Evolutionary conservation across 2,888 invertebrate species (phyloP).

Genomic region (Caenorhabditis sp.): DNA sequence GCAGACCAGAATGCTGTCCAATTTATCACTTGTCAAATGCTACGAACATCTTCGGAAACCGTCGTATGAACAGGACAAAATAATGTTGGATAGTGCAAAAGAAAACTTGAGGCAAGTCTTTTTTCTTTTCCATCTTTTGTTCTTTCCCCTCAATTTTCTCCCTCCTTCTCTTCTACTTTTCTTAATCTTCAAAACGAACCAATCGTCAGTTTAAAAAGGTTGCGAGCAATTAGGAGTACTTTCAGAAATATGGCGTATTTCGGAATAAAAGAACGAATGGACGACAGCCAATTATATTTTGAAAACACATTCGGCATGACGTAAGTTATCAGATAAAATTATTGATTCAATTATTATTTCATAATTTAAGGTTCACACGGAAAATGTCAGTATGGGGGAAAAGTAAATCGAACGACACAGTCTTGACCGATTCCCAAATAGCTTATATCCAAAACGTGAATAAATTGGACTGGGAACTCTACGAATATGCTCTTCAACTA

Average conservation of each 20-base stretch:
- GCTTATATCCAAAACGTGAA: conserved; percentile 87
- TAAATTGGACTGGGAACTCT: conserved; percentile 93
- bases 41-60: conserved; percentile 85
- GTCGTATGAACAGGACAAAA: conserved; percentile 80
- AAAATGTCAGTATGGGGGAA: conserved; percentile 79
- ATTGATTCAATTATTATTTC: background rate
- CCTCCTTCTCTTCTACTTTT: background rate
- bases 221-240: conserved; percentile 3
- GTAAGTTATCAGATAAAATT: conserved; percentile 67
- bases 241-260: conserved; percentile 92
- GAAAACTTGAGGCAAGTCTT: conserved; percentile 78
- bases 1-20: conserved; percentile 98
- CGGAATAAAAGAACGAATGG: conserved; percentile 96
- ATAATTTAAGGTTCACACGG: conserved; percentile 86
- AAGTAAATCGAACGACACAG: conserved; percentile 91
- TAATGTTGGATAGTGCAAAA: conserved; percentile 96
- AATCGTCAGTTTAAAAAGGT: background rate
- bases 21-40: conserved; percentile 95
- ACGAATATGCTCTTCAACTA: conserved; percentile 93
- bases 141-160: background rate
- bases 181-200: conserved; percentile 5
- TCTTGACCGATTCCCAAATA: conserved; percentile 89
- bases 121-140: background rate
- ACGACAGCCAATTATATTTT: conserved; percentile 87
- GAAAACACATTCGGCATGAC: conserved; percentile 93